Base-by-base conservation (phyloP, 2,113 vertebrate species). In the Oenanthe melanoleuca region DNA sequence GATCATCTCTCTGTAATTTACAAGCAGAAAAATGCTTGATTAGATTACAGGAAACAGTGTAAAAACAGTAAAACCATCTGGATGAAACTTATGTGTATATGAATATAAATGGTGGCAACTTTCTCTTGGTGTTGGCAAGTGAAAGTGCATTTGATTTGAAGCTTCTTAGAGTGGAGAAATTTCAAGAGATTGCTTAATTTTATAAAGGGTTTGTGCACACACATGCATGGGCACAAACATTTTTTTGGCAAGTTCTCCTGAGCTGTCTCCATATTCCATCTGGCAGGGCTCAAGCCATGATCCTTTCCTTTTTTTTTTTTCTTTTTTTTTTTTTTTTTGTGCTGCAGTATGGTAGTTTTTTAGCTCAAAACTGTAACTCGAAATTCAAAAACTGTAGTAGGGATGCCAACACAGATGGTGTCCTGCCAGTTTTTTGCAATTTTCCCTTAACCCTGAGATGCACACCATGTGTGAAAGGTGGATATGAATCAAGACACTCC, bases 211-310 rank as follows among this genome's bases (percentile, higher is more conserved):
- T 95, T 92, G 56, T 87, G 73, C 80, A 60, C 55, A 72, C 50
- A 44, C 56, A 38, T 14, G 26, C 82, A 13, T 4, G 29, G 56
- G 20, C 44, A 25, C 64, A 23, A 52, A 70, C 56, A 42, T 7
- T 70, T 70, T 78, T 91, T 87, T 95, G 94, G 93, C 84, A 82
- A 59, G 63, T 50, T 92, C 66, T 73, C 52, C 81, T 80, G 80
- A 85, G 73, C 83, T 72, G 61, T 84, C 93, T 95, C 64, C 47
- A 26, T 66, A 28, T 89, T 85, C 92, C 87, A 89, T 95, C 93
- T 95, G 87, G 47, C 71, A 80, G 47, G 37, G 79, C 92, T 92
- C 89, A 91, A 86, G 47, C 52, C 81, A 64, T 2, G 29, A 55
- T 65, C 53, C 14, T 61, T 75, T 45, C 19, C 4, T n/a, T 22